Base-by-base conservation (phyloP, 2,113 vertebrate genomes). In the Sitta europaea region DNA sequence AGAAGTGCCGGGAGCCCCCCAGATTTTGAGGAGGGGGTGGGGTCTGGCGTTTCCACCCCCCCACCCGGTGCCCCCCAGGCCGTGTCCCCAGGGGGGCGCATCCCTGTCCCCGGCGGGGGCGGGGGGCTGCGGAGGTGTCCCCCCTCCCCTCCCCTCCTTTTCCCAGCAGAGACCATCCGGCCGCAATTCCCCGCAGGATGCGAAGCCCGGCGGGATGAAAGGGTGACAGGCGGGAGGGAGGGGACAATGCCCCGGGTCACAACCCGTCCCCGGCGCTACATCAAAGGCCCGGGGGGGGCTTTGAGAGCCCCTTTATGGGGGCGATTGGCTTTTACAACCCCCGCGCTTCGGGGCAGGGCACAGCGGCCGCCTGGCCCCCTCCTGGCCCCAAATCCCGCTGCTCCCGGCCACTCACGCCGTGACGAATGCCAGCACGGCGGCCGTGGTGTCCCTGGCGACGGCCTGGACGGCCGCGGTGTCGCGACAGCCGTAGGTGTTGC, bases 401-500 rank as follows among this genome's bases (percentile, higher is more conserved):
- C 0, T 2, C 28, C 31, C 51, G 15, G 75, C 6, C 81, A 72
- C 98, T 96, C 97, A 99, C 98, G 96, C 95, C 42, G 98, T 95
- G 98, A 98, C 97, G 15, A 99, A 99, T 63, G 92, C n/a, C 67
- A 99, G 86, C 10, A 95, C 96, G 9, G 97, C 47, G 4, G 9
- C 54, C 11, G 98, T 97, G 62, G 98, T 98, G 92, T 97, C 97
- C 78, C 97, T 90, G 42, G 98, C 98, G 1, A 98, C 88, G 5
- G 87, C 94, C 86, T 98, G 98, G 88, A 99, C 88, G 68, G 98
- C 97, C 6, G 96, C 55, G 61, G 95, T 94, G 29, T 98, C 98
- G 9, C 58, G 85, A 73, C 98, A 98, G 94, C 66, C n/a, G 25
- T 99, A 99, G 62, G 92, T 98, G 97, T 99, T 98, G 47, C 98